A percentile compares a stretch with the other conserved stretches of the same genome.
Evolutionary conservation across 2,113 vertebrate genomes (phyloP).

Genomic region (Myiopsitta monachus): DNA sequence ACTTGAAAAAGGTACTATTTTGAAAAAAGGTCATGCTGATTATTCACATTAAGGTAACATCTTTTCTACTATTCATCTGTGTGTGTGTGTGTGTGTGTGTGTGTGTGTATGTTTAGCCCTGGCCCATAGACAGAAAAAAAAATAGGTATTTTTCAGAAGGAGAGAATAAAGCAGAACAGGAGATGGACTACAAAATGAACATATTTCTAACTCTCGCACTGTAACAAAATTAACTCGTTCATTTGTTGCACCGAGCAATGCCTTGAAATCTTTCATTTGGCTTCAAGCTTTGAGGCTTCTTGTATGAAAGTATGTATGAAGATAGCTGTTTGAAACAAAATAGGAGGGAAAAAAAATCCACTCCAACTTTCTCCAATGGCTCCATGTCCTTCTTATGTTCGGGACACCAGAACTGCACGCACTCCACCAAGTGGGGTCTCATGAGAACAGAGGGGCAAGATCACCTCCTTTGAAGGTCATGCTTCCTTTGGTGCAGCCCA

Average conservation of each 20-base stretch:
- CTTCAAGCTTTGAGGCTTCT: neutral
- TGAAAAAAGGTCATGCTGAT: neutral
- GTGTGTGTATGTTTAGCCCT: neutral
- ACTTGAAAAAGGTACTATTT: neutral
- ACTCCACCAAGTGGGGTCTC: neutral
- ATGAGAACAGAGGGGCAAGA: neutral
- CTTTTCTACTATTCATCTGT: neutral
- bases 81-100: neutral
- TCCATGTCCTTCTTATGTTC: neutral
- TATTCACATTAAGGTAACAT: neutral
- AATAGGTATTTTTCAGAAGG: neutral
- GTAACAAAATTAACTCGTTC: neutral
- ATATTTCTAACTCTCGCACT: neutral
- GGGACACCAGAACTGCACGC: neutral
- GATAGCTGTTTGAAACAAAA: neutral
- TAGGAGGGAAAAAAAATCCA: neutral
- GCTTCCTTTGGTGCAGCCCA: neutral
- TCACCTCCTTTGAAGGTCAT: neutral
- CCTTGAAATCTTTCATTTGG: neutral
- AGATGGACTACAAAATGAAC: neutral
- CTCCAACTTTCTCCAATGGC: neutral
- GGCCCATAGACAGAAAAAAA: neutral
- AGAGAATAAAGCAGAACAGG: neutral
- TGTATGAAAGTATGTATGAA: neutral
- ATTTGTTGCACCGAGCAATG: neutral